Conservation (phyloP, 2,113 vertebrate species). For the Poecile atricapillus region DNA sequence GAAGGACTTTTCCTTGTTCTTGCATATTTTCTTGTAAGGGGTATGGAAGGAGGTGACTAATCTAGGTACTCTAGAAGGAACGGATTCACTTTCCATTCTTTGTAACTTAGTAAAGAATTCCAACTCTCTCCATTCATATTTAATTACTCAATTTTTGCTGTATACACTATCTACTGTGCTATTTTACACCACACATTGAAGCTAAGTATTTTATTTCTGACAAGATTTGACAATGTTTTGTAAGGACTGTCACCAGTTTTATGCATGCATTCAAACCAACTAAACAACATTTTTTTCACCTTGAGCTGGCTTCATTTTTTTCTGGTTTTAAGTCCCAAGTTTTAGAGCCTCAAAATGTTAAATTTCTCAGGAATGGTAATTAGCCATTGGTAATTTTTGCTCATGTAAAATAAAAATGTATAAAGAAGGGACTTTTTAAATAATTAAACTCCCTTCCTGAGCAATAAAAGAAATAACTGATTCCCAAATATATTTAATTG, state of each 20-base stretch:
- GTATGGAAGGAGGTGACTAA: not conserved
- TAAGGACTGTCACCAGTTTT: not conserved
- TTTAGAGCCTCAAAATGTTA: not conserved
- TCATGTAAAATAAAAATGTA: constrained; percentile 25
- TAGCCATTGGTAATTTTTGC: not conserved
- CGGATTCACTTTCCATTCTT: not conserved
- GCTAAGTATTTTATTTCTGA: not conserved
- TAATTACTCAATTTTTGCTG: not conserved
- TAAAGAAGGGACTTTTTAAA: constrained; percentile 42
- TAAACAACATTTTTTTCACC: not conserved
- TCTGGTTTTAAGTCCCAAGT: not conserved
- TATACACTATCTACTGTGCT: not conserved
- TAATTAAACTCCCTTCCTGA: constrained; percentile 56
- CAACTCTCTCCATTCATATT: not conserved
- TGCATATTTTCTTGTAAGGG: not conserved
- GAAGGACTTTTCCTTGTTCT: not conserved
- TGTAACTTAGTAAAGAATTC: not conserved
- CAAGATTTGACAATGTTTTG: not conserved
- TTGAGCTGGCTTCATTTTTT: not conserved
- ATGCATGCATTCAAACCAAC: not conserved
- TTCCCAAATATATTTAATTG: constrained; percentile 71
- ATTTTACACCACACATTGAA: not conserved
- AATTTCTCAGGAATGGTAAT: constrained; percentile 18
- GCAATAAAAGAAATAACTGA: constrained; percentile 44
- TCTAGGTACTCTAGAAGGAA: not conserved